Conservation (phyloP, 2,888 invertebrate species). For the Drosophila flavopinicola region DNA sequence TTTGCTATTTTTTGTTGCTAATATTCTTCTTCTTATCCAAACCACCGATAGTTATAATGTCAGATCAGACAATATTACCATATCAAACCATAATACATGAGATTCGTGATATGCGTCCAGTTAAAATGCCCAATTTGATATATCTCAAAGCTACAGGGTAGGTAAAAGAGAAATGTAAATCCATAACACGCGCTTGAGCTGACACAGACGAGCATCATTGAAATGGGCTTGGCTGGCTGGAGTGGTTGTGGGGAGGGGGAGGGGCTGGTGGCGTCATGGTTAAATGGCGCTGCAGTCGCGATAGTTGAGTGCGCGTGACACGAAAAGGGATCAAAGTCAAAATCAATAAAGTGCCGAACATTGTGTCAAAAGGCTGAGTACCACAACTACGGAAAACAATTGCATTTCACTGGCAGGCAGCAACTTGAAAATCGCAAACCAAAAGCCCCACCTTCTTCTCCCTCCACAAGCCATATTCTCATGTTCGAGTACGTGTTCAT, state of each 20-base stretch:
- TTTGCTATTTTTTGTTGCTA: no score
- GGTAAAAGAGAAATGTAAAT: slow-evolving; percentile 4
- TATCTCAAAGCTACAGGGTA: neutral
- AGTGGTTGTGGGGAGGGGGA: neutral
- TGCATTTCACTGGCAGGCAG: slow-evolving; percentile 39
- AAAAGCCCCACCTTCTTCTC: neutral
- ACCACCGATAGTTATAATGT: no score
- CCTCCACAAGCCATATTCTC: no score
- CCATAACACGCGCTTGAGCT: slow-evolving; percentile 3
- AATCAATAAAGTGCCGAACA: slow-evolving; percentile 47
- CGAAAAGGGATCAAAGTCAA: slow-evolving; percentile 26
- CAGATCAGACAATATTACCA: no score
- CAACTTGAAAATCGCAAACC: slow-evolving; percentile 25
- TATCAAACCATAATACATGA: no score
- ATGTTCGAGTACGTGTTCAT: no score
- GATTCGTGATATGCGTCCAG: no score
- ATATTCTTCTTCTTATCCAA: no score
- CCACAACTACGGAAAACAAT: slow-evolving; percentile 41
- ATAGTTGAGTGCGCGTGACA: slow-evolving; percentile 50
- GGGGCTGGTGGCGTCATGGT: no score
- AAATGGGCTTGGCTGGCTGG: neutral
- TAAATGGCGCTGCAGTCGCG: slow-evolving; percentile 3
- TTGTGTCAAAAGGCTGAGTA: slow-evolving; percentile 41
- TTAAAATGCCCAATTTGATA: neutral
- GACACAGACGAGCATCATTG: slow-evolving; percentile 5